Evolutionary conservation across 2,888 invertebrate genomes (phyloP).

Genomic region (Didymodactylos carnosus): DNA sequence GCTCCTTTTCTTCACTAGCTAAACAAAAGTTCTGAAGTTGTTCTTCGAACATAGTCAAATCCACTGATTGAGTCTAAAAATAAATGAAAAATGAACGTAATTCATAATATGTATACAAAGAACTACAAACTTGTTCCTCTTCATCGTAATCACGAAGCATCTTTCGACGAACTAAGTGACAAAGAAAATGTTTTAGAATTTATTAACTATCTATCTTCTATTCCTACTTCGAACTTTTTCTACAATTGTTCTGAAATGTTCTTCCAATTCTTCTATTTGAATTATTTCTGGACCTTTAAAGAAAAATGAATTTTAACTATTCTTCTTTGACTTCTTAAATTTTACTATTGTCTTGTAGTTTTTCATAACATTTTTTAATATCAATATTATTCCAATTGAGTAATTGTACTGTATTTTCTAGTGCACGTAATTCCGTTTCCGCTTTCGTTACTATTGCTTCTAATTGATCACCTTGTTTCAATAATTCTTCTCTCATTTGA

Average conservation of each 20-base stretch:
- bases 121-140: neutral
- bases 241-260: slow-evolving; percentile 5
- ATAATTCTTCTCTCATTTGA: slow-evolving; percentile 34
- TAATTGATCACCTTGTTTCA: slow-evolving; percentile 51
- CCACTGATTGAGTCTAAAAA: neutral
- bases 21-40: neutral
- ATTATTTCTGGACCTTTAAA: neutral
- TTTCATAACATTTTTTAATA: slow-evolving; percentile 47
- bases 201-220: too few species aligned
- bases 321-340: neutral
- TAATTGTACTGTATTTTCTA: slow-evolving; percentile 67
- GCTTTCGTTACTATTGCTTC: slow-evolving; percentile 57
- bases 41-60: neutral
- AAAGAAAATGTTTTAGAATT: too few species aligned
- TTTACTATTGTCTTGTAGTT: slow-evolving; percentile 40
- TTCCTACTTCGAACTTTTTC: slow-evolving; percentile 1
- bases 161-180: neutral
- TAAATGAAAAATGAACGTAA: neutral
- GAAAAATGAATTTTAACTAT: neutral
- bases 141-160: neutral
- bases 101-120: neutral
- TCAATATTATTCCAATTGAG: slow-evolving; percentile 58
- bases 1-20: neutral
- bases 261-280: slow-evolving; percentile 10
- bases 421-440: slow-evolving; percentile 63